These are phyloP conservation scores for Hylomyscus alleni DNA, from an alignment of 2,797 vertebrate genomes.

Conservation along the genomic window DNA sequence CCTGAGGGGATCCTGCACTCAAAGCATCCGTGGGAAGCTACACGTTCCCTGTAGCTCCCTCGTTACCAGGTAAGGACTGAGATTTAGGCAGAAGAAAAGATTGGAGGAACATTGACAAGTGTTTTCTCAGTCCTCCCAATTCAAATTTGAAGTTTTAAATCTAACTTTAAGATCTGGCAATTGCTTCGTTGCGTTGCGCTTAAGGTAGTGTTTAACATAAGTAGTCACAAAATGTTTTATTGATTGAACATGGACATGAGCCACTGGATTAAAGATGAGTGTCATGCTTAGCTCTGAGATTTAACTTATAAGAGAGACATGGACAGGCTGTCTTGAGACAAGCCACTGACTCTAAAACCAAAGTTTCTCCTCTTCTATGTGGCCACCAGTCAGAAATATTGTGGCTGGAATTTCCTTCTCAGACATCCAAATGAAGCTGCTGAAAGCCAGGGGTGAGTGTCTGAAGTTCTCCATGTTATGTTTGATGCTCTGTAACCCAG, in stretches of 20 bases:
- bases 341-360: background rate
- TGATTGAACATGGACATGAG: background rate
- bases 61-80: too few relatives aligned
- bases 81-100: background rate
- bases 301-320: background rate
- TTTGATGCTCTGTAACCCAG: constrained; percentile 38
- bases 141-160: background rate
- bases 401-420: background rate
- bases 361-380: background rate
- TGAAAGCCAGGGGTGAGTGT: background rate
- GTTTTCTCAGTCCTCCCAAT: background rate
- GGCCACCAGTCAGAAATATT: background rate
- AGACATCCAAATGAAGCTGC: background rate
- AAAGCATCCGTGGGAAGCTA: background rate
- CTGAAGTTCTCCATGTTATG: background rate
- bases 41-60: background rate
- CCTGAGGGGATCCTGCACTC: background rate
- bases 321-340: background rate
- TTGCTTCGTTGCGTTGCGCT: background rate
- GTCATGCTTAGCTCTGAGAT: background rate
- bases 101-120: background rate
- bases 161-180: background rate
- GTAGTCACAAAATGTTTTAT: background rate
- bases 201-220: background rate
- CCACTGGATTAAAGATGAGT: background rate